Evolutionary conservation across 2,797 vertebrate genomes (phyloP).

Genomic region (Meda fulgida): DNA sequence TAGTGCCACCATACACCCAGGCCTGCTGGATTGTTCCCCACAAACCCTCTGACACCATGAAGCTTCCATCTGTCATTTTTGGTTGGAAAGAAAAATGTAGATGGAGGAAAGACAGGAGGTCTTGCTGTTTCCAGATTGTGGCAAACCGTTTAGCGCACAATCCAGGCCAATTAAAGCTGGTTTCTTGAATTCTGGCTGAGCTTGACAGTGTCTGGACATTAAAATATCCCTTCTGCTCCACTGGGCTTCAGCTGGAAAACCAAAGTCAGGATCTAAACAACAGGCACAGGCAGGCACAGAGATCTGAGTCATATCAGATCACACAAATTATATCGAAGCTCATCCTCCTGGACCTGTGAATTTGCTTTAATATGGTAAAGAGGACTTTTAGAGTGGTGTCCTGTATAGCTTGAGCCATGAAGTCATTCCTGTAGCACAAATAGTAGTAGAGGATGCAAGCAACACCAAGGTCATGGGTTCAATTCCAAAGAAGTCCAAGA

Average conservation of each 20-base stretch:
- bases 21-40: conserved; percentile 39
- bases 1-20: conserved; percentile 52
- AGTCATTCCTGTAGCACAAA: neutral
- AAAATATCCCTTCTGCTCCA: conserved; percentile 7
- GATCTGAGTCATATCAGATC: conserved; percentile 12
- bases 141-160: conserved; percentile 40
- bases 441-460: neutral
- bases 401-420: neutral
- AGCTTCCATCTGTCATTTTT: conserved; percentile 70
- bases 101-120: conserved; percentile 31
- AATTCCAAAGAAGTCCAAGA: neutral
- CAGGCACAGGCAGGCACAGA: neutral
- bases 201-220: conserved; percentile 31
- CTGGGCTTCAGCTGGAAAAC: conserved; percentile 43
- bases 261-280: conserved; percentile 44
- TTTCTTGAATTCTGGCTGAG: conserved; percentile 48
- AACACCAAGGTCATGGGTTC: neutral
- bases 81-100: conserved; percentile 42
- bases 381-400: neutral
- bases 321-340: neutral
- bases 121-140: conserved; percentile 51
- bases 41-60: conserved; percentile 59
- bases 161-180: conserved; percentile 24
- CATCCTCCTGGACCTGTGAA: conserved; percentile 15
- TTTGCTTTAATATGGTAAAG: conserved; percentile 22